Percentiles rank a stretch among this genome's conserved stretches.
Evolutionary conservation across 2,888 invertebrate genomes (phyloP).

Genomic region (Arctia plantaginis): DNA sequence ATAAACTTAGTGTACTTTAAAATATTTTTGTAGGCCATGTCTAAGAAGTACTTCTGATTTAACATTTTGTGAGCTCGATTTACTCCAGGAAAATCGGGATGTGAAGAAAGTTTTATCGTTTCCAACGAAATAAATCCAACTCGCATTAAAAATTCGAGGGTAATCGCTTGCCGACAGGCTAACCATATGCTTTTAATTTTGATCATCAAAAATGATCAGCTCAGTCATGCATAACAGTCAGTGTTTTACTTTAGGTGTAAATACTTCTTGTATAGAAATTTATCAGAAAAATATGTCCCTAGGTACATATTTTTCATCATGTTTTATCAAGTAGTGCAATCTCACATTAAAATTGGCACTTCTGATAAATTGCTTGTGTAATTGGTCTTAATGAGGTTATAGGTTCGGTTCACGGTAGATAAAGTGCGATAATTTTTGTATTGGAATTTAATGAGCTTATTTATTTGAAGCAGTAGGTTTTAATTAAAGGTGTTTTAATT

Average conservation of each 20-base stretch:
- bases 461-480: background rate
- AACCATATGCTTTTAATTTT: background rate
- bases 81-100: no score
- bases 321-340: constrained; percentile 1
- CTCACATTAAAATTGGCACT: constrained; percentile 1
- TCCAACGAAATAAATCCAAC: no score
- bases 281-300: background rate
- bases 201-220: background rate
- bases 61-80: no score
- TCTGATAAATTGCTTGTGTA: constrained; percentile 29
- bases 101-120: no score
- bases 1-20: no score
- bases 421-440: constrained; percentile 10
- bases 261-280: background rate
- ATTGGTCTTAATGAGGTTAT: constrained; percentile 47
- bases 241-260: background rate
- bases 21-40: no score
- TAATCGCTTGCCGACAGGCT: no score
- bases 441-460: constrained; percentile 19
- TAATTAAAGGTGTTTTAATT: background rate
- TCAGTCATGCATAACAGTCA: background rate
- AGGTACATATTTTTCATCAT: background rate
- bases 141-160: no score
- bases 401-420: constrained; percentile 32
- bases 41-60: no score